Conservation (phyloP, 2,888 invertebrate genomes). For the Toxonevra muliebris region DNA sequence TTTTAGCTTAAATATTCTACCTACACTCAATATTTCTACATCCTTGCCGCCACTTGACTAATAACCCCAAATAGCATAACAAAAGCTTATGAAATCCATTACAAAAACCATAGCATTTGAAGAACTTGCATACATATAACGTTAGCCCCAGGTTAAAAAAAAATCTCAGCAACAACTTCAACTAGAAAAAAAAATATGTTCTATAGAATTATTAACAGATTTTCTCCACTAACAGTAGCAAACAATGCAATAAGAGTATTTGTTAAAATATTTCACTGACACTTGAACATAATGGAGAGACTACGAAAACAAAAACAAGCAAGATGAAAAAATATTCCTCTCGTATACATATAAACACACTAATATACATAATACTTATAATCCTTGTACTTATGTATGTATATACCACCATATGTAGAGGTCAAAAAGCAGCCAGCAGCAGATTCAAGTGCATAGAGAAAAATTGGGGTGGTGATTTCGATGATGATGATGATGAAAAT, state of each 20-base stretch:
- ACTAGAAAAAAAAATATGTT: slow-evolving; percentile 9
- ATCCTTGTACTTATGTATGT: background rate
- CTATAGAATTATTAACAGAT: background rate
- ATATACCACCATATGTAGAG: background rate
- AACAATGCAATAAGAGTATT: slow-evolving; percentile 20
- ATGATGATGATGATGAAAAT: too few relatives aligned
- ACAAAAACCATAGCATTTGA: background rate
- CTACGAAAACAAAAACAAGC: too few relatives aligned
- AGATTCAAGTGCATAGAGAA: too few relatives aligned
- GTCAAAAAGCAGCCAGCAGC: background rate
- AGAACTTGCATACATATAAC: background rate
- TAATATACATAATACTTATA: slow-evolving; percentile 1
- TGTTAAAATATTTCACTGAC: slow-evolving; percentile 18
- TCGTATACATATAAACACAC: background rate
- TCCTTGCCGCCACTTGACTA: background rate
- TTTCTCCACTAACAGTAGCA: background rate
- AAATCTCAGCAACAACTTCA: background rate
- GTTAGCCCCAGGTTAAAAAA: slow-evolving; percentile 8
- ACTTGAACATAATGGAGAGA: slow-evolving; percentile 21
- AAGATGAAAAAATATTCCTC: background rate
- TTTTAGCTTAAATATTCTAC: too few relatives aligned
- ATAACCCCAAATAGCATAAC: background rate
- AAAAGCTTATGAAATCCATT: background rate
- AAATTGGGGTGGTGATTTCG: too few relatives aligned
- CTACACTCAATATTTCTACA: too few relatives aligned